Percentiles rank a stretch among this genome's conserved stretches.
phyloP scores from a whole-genome alignment of 2,888 invertebrate species.

The Scrobipalpa atriplicella region DNA sequence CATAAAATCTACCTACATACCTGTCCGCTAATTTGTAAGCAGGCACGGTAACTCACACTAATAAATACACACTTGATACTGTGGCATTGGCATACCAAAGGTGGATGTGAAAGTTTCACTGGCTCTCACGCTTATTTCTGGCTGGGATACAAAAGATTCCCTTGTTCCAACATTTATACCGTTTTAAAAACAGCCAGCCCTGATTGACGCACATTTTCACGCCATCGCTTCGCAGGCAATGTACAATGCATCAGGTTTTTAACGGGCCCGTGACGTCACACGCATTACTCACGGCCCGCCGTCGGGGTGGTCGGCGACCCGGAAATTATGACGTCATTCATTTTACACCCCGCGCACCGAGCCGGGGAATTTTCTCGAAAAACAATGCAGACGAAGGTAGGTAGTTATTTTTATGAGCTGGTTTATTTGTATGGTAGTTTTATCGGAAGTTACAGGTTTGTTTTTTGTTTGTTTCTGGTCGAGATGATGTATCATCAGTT shows the following conservation, averaged over 20 bases:
- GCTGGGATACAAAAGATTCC: no score
- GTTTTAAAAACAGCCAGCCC: background rate
- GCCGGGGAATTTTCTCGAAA: conserved; percentile 37
- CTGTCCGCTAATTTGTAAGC: no score
- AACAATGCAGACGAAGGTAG: conserved; percentile 37
- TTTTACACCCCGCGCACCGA: conserved; percentile 52
- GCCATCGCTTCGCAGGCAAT: conserved; percentile 28
- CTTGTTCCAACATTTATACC: background rate
- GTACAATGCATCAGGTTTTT: conserved; percentile 41
- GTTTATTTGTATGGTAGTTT: conserved; percentile 15
- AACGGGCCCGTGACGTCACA: conserved; percentile 36
- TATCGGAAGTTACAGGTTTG: background rate
- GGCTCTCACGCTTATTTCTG: no score
- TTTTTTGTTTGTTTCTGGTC: background rate
- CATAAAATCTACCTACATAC: no score
- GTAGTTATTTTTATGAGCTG: conserved; percentile 16
- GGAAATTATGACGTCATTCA: conserved; percentile 77
- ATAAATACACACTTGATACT: no score
- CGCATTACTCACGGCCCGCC: conserved; percentile 57
- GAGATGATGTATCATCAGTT: no score
- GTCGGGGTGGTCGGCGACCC: conserved; percentile 60
- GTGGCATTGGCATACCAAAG: no score
- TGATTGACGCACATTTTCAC: conserved; percentile 13
- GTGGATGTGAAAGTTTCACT: no score
- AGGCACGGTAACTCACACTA: no score